Evolutionary conservation across 2,797 vertebrate species (phyloP).

Genomic region (Diplodus sargus): DNA sequence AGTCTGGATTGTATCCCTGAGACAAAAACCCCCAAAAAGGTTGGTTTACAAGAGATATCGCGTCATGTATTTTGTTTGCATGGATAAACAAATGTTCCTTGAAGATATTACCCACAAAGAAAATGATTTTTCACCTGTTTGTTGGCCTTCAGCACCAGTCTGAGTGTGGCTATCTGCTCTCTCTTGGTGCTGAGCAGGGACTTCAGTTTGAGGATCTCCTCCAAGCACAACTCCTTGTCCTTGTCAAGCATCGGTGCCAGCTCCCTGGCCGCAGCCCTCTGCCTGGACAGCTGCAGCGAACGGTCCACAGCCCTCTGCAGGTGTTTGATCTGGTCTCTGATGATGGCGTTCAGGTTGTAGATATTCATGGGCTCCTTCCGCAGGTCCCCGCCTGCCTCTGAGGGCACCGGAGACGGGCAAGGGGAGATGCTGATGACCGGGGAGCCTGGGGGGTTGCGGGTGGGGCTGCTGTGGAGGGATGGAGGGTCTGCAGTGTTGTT

Average conservation of each 20-base stretch:
- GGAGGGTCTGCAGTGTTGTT: conserved; percentile 48
- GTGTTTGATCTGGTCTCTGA: conserved; percentile 98
- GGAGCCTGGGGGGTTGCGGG: conserved; percentile 87
- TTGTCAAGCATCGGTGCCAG: conserved; percentile 95
- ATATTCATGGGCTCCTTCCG: conserved; percentile 99
- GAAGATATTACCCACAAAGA: neutral
- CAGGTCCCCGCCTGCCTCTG: conserved; percentile 90
- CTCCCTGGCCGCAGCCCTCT: conserved; percentile 94
- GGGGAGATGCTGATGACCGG: conserved; percentile 86
- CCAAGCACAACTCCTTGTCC: conserved; percentile 97
- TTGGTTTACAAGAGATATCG: neutral
- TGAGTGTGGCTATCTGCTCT: conserved; percentile 97
- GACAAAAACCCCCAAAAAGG: neutral
- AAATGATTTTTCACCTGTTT: conserved; percentile 89
- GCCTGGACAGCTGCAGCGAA: conserved; percentile 94
- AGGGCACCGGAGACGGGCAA: conserved; percentile 87
- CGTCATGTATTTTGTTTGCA: neutral
- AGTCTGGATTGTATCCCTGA: neutral
- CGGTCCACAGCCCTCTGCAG: conserved; percentile 97
- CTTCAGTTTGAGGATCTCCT: conserved; percentile 98
- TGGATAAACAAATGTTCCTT: neutral
- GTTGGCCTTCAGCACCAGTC: conserved; percentile 97
- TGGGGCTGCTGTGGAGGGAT: conserved; percentile 86
- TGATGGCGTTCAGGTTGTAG: conserved; percentile 98
- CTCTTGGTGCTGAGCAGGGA: conserved; percentile 97